phyloP scores from a whole-genome alignment of 2,113 vertebrate species.

The Pipa parva region DNA sequence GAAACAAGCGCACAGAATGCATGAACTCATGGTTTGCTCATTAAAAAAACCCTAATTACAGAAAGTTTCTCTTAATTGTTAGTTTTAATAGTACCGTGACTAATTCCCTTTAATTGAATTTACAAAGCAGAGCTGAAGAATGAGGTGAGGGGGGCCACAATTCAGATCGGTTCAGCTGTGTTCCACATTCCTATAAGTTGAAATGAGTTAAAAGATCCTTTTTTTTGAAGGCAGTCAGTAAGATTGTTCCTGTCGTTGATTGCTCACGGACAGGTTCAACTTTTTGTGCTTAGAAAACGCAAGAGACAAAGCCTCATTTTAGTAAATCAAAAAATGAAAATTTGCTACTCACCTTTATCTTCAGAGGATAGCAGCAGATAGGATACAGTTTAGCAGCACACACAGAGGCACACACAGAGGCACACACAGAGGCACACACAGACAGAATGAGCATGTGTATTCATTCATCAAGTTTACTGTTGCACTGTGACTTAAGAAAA shows the following conservation, averaged over 20 bases:
- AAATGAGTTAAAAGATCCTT: no score
- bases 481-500: constrained; percentile 59
- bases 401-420: neutral
- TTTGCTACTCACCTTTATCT: constrained; percentile 11
- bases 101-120: neutral
- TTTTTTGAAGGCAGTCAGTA: no score
- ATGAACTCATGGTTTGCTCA: neutral
- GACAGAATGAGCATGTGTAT: constrained; percentile 51
- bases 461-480: constrained; percentile 49
- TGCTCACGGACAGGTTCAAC: neutral
- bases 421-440: neutral
- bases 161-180: no score
- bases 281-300: neutral
- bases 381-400: neutral
- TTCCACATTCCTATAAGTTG: no score
- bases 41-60: neutral
- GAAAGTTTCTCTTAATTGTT: neutral
- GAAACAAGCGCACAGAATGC: neutral
- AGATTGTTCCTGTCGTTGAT: no score
- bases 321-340: neutral
- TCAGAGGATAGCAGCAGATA: neutral
- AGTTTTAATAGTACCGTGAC: neutral
- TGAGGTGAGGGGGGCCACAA: no score
- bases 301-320: neutral
- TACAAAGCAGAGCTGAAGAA: neutral